Evolutionary conservation across 1,140 invertebrate species (phyloP).

Genomic region (Trichonephila inaurata): DNA sequence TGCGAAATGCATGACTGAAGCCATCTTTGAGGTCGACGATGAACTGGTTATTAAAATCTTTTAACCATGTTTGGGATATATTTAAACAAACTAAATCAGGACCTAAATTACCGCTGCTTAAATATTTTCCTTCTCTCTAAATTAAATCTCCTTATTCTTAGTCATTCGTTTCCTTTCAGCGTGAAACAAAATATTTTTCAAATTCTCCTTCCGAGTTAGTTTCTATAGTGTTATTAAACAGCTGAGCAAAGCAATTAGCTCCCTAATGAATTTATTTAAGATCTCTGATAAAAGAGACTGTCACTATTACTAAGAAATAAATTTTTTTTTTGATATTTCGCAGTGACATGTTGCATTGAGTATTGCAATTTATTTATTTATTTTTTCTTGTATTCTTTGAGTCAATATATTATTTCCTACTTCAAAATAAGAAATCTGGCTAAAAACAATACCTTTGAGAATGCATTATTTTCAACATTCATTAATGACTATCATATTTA

Average conservation of each 20-base stretch:
- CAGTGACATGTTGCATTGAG: neutral
- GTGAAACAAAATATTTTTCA: neutral
- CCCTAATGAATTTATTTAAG: neutral
- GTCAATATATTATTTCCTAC: neutral
- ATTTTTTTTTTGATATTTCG: neutral
- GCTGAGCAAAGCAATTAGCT: neutral
- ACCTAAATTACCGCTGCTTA: neutral
- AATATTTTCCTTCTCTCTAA: neutral
- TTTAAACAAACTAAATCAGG: constrained; percentile 9
- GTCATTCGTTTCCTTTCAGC: neutral
- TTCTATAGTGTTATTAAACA: neutral
- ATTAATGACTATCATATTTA: neutral
- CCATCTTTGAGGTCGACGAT: neutral
- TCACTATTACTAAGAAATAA: neutral
- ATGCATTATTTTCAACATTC: neutral
- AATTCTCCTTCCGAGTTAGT: neutral
- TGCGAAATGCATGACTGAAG: neutral
- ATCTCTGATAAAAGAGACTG: neutral
- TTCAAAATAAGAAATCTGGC: neutral
- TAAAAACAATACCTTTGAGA: neutral
- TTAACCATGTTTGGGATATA: neutral
- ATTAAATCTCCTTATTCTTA: neutral
- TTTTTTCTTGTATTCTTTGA: neutral
- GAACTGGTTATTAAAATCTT: neutral
- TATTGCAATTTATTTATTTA: neutral